These are phyloP conservation scores for Capricornis sumatraensis DNA, from an alignment of 2,113 vertebrate species.

Conservation along the genomic window DNA sequence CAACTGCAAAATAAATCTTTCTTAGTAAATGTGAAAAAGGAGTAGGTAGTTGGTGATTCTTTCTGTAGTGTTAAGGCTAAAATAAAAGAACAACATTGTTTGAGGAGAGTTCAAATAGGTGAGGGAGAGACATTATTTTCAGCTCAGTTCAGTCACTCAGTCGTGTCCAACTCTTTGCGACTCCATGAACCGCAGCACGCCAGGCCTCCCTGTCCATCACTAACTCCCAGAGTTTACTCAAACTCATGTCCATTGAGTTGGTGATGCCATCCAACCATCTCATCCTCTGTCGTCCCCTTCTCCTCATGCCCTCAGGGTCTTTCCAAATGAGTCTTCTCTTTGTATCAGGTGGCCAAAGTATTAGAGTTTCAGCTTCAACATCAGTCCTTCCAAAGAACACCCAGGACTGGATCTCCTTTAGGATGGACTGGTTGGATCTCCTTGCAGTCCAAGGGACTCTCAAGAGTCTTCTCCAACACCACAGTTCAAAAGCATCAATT, in stretches of 20 bases:
- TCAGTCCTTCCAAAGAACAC: too few relatives aligned
- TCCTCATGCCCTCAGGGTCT: too few relatives aligned
- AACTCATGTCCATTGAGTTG: neutral
- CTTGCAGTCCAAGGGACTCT: too few relatives aligned
- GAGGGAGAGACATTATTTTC: neutral
- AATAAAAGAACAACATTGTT: neutral
- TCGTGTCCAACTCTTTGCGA: accelerated
- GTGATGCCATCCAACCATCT: too few relatives aligned
- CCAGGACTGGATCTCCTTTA: too few relatives aligned
- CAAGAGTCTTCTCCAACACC: too few relatives aligned
- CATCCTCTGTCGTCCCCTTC: too few relatives aligned
- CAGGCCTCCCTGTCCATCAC: neutral
- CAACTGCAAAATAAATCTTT: neutral
- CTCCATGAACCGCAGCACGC: neutral
- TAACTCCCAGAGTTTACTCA: neutral
- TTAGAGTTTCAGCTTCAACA: too few relatives aligned
- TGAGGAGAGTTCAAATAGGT: neutral
- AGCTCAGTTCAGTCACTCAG: neutral
- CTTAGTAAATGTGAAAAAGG: neutral
- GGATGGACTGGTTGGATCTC: too few relatives aligned
- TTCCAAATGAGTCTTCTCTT: too few relatives aligned
- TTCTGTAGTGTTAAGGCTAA: neutral
- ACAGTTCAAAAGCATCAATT: too few relatives aligned
- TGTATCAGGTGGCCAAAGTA: too few relatives aligned
- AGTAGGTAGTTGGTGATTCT: neutral